phyloP scores from a whole-genome alignment of 2,888 invertebrate species.

The Chaetogeoica ovagalla region DNA sequence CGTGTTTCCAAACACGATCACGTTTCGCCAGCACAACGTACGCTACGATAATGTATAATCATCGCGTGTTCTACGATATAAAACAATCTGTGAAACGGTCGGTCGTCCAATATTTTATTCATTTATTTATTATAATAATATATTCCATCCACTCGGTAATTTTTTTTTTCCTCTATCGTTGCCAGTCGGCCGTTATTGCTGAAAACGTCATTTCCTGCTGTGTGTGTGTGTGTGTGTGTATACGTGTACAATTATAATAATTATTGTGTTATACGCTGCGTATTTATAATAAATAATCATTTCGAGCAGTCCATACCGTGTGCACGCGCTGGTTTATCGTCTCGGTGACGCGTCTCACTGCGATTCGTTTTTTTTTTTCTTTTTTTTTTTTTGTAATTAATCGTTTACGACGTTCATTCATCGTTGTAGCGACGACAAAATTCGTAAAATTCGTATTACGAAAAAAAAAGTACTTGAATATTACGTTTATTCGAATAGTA shows the following conservation, averaged over 20 bases:
- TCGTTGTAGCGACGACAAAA: no score
- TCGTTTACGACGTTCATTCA: no score
- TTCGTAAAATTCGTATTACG: no score
- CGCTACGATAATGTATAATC: neutral
- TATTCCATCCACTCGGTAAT: neutral
- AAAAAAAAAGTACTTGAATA: no score
- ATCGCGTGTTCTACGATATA: no score
- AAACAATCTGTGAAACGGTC: conserved; percentile 13
- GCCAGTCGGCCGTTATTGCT: conserved; percentile 17
- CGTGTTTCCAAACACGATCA: conserved; percentile 20
- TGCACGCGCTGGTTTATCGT: neutral
- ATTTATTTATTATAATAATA: neutral
- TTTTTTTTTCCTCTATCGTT: conserved; percentile 1
- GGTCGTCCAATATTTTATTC: conserved; percentile 13
- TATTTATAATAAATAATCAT: neutral
- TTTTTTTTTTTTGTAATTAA: conserved; percentile 22
- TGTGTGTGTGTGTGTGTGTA: no score
- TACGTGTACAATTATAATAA: no score
- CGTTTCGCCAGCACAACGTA: neutral
- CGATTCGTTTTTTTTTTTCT: neutral
- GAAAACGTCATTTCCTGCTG: conserved; percentile 38
- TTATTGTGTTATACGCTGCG: neutral
- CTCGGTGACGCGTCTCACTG: neutral
- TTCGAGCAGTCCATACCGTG: neutral
- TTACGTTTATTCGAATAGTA: no score